Base-by-base conservation (phyloP, 2,113 vertebrate genomes). In the Elaphurus davidianus region DNA sequence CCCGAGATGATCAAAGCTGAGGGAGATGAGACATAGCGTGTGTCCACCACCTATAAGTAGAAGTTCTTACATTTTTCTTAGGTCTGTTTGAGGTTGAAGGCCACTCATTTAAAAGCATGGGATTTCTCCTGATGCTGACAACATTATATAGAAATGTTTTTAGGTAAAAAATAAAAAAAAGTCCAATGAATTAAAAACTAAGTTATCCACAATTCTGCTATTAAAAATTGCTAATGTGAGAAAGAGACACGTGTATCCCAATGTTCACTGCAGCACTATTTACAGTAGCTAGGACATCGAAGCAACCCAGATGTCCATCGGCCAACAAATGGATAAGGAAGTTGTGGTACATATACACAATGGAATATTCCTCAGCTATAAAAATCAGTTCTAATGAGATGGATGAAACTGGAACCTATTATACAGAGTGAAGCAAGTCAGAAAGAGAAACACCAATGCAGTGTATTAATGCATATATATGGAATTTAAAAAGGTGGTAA, bases 81-180 rank as follows among this genome's bases (percentile, higher is more conserved):
- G 40, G 40, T 47, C 33, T 78, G 82, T 93, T 90, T 83, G 30
- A 83, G 94, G 12, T 67, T 45, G 78, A 25, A 67, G 47, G 54
- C 17, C 14, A 40, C 40, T 76, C 25, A 84, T 64, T 90, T 54
- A 60, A 71, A 84, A 78, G 6, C 59, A 57, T 15, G 33, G 1
- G 45, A 27, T 33, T 90, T 97, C 43, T 98, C 21, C 55, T 43
- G n/a, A 45, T 67, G 15, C 62, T 94, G n/a, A 6, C 7, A 71
- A 88, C 81, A 74, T 87, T 71, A 85, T 36, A 67, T 19, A 5
- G 4, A 59, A 87, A 23, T 40, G 21, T 76, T 64, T 21, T 86
- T 52, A 82, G 28, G 25, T 82, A 27, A 78, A 92, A 94, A 78
- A 92, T 55, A n/a, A 96, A 60, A 87, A 96, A 88, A 90, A 90